Evolutionary conservation across 2,113 vertebrate genomes (phyloP).

Genomic region (Semicossyphus pulcher): DNA sequence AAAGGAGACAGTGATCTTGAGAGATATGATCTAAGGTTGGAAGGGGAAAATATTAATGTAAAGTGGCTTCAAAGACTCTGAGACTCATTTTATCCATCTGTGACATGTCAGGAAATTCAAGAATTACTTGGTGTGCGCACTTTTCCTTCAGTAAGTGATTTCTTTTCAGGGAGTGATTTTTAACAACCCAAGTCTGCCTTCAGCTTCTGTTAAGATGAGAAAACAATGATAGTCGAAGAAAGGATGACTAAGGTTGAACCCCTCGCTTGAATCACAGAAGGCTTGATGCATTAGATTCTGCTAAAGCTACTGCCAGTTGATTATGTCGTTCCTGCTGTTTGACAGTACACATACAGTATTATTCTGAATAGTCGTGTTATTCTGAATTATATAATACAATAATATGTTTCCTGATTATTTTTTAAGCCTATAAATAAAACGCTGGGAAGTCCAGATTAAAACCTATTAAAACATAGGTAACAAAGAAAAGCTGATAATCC

Average conservation of each 20-base stretch:
- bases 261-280: background rate
- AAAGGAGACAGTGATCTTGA: background rate
- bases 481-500: too few relatives aligned
- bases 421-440: too few relatives aligned
- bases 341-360: too few relatives aligned
- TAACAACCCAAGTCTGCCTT: background rate
- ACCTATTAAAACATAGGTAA: too few relatives aligned
- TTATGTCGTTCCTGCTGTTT: background rate
- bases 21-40: background rate
- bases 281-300: background rate
- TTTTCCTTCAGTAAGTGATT: background rate
- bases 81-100: constrained; percentile 5
- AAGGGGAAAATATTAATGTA: background rate
- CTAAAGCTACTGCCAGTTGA: background rate
- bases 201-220: background rate
- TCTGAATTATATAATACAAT: too few relatives aligned
- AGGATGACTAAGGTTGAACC: too few relatives aligned
- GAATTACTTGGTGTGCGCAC: background rate
- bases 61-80: background rate
- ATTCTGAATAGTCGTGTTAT: too few relatives aligned
- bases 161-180: background rate
- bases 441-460: too few relatives aligned
- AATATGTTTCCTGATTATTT: too few relatives aligned
- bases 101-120: background rate
- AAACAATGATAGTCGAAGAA: background rate